Evolutionary conservation across 2,113 vertebrate genomes (phyloP), one percentile per base, ranked within the genome.

Genomic region (Thryonomys swinderianus): DNA sequence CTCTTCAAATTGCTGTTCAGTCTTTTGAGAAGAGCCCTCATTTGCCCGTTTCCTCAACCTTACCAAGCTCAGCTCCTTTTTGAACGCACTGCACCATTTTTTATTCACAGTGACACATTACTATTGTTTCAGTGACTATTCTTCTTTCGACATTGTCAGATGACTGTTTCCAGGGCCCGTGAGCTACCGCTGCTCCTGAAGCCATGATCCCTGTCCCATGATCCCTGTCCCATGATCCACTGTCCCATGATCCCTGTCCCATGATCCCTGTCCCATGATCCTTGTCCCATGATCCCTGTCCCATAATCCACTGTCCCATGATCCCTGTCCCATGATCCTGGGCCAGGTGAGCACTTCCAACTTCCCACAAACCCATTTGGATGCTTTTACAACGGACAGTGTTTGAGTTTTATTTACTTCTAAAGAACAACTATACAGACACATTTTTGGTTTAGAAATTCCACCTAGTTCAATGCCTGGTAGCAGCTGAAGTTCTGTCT

Each of bases 371-470:
- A 34, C 80, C 76, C 59, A n/a, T 71, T 42, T 89, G 80, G 89
- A 76, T 87, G n/a, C 37, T 89, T 96, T 94, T 55, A 71, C 45
- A 74, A 23, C 62, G 9, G 73, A 76, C 45, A 76, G 16, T 30
- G 27, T 64, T 89, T 93, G 78, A 91, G 16, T 42, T 87, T 96
- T 94, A 85, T 89, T n/a, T 96, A 55, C 83, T 96, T 94, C 2
- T 27, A 53, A 79, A 95, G 45, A 90, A 78, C 42, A 74, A 94
- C 32, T 10, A 3, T 10, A 32, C 1, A 34, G 90, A 90, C 71
- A 85, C 25, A 55, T 34, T 96, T 87, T 73, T 40, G 53, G 74
- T 59, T 81, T 86, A 32, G 42, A 93, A 82, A 93, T 92, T 62
- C 82, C 27, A 79, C 30, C n/a, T 67, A 30, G 32, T 61, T 95